Conservation (phyloP, 2,888 invertebrate genomes). For the Drosophila parthenogenetica region DNA sequence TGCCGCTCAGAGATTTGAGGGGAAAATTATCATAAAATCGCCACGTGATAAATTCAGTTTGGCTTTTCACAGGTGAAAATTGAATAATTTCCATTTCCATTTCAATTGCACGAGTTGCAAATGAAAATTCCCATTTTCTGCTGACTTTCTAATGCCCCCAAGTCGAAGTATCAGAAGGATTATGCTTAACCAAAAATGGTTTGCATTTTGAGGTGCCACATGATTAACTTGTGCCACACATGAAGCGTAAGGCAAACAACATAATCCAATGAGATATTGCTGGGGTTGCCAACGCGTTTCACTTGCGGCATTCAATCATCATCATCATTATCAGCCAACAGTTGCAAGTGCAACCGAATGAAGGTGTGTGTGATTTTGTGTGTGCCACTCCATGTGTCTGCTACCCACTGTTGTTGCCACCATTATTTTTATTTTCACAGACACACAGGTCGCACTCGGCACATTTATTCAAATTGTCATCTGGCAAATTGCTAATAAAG, state of each 20-base stretch:
- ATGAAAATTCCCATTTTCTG: slow-evolving; percentile 23
- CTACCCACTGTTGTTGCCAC: slow-evolving; percentile 8
- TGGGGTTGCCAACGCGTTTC: slow-evolving; percentile 43
- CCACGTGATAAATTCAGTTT: slow-evolving; percentile 65
- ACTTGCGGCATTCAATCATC: slow-evolving; percentile 55
- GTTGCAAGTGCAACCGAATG: slow-evolving; percentile 24
- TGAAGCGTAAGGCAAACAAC: slow-evolving; percentile 34
- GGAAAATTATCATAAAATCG: slow-evolving; percentile 73
- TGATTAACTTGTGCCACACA: slow-evolving; percentile 52
- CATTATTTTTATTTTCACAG: background rate
- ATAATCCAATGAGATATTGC: slow-evolving; percentile 43
- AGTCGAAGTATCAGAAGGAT: slow-evolving; percentile 62
- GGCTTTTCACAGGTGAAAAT: slow-evolving; percentile 45
- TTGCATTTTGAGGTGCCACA: slow-evolving; percentile 15
- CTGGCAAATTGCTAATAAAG: slow-evolving; percentile 76
- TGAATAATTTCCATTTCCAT: slow-evolving; percentile 37
- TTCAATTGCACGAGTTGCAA: slow-evolving; percentile 42
- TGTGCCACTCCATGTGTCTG: background rate
- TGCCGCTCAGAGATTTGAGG: background rate
- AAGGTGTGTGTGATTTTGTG: slow-evolving; percentile 21
- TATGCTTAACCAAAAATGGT: slow-evolving; percentile 15
- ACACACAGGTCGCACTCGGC: slow-evolving; percentile 26
- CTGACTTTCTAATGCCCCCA: slow-evolving; percentile 53
- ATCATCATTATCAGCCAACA: slow-evolving; percentile 49
- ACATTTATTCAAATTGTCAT: slow-evolving; percentile 67